These are phyloP conservation scores for Macrophya alboannulata DNA, from an alignment of 2,888 invertebrate genomes.

Conservation along the genomic window DNA sequence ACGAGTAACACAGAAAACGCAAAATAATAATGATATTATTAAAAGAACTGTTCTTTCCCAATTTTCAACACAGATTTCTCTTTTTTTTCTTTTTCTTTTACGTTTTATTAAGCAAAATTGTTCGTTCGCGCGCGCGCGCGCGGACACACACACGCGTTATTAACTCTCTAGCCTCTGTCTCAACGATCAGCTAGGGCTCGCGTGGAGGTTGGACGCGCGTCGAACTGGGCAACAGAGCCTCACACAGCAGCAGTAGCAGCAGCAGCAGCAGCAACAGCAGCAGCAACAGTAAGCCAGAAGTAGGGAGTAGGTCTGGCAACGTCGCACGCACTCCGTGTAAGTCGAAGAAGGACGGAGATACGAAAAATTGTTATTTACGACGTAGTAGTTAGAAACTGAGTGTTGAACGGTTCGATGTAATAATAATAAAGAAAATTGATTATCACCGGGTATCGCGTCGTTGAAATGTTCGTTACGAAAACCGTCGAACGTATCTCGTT, in stretches of 20 bases:
- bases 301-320: slow-evolving; percentile 59
- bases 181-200: neutral
- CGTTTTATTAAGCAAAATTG: neutral
- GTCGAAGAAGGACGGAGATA: slow-evolving; percentile 39
- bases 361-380: slow-evolving; percentile 33
- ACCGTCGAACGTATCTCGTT: neutral
- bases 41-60: neutral
- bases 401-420: neutral
- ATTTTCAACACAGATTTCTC: neutral
- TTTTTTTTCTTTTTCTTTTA: no score
- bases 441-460: neutral
- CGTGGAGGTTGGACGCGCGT: slow-evolving; percentile 3
- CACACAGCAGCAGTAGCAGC: neutral
- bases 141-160: neutral
- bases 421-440: neutral
- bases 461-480: neutral
- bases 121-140: neutral
- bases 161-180: neutral
- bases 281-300: neutral
- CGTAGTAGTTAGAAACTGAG: slow-evolving; percentile 3
- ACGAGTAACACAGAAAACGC: neutral
- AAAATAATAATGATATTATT: neutral
- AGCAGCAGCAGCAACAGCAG: neutral
- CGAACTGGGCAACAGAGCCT: neutral
- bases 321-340: slow-evolving; percentile 57